Percentiles rank a stretch among this genome's conserved stretches.
These are phyloP conservation scores for Mylabris sibirica DNA, from an alignment of 2,888 invertebrate genomes.

Conservation along the genomic window DNA sequence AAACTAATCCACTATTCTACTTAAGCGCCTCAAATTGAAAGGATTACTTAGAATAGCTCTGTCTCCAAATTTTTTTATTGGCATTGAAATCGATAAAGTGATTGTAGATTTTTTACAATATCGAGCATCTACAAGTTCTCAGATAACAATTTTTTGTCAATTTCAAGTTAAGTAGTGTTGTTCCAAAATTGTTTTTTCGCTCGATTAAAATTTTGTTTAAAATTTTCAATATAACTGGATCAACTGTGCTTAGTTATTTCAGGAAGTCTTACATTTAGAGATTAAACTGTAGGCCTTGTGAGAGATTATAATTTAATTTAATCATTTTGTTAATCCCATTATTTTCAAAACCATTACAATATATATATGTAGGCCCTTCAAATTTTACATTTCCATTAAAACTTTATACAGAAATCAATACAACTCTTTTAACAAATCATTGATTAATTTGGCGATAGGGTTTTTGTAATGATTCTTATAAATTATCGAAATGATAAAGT, in stretches of 20 bases:
- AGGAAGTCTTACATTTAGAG: conserved; percentile 4
- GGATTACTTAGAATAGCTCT: no score
- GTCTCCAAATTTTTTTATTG: no score
- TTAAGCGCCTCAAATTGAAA: no score
- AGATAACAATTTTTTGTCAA: no score
- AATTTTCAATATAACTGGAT: neutral
- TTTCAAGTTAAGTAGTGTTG: no score
- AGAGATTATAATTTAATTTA: conserved; percentile 1
- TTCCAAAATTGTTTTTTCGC: neutral
- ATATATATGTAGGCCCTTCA: neutral
- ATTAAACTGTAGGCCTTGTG: neutral
- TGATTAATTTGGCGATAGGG: neutral
- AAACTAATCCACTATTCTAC: no score
- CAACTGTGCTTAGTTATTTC: conserved; percentile 5
- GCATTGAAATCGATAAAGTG: no score
- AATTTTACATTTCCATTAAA: neutral
- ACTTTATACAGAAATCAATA: neutral
- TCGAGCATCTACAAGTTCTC: no score
- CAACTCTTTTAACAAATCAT: neutral
- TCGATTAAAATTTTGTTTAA: neutral
- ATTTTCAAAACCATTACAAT: neutral
- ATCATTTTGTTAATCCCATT: neutral
- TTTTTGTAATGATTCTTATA: neutral
- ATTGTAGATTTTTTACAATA: no score
- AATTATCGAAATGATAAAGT: neutral